Conservation (phyloP, 2,888 invertebrate species). For the Oeneis ivallda region DNA sequence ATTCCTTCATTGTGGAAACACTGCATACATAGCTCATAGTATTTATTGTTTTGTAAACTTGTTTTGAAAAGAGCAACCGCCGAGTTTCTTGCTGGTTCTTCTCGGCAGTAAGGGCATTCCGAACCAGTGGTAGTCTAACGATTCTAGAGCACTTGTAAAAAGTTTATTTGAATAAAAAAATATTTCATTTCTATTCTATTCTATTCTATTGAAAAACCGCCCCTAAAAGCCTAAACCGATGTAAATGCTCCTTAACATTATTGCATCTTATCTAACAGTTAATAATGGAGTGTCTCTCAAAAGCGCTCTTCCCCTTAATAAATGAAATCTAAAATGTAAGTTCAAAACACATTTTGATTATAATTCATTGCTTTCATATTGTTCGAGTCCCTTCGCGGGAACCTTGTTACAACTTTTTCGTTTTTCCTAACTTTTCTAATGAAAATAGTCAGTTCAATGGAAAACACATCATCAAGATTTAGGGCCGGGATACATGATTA, state of each 20-base stretch:
- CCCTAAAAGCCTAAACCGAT: background rate
- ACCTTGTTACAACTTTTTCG: conserved; percentile 17
- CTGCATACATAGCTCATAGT: too few species aligned
- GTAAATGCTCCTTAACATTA: conserved; percentile 16
- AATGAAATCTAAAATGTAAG: conserved; percentile 20
- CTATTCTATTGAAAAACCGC: too few species aligned
- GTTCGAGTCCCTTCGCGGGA: conserved; percentile 13
- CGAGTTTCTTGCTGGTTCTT: too few species aligned
- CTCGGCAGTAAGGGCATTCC: too few species aligned
- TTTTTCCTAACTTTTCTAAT: conserved; percentile 17
- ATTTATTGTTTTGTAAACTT: too few species aligned
- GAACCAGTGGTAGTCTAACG: too few species aligned
- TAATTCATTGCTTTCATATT: conserved; percentile 26
- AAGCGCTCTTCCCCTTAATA: conserved; percentile 16
- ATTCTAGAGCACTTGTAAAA: too few species aligned
- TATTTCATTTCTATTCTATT: too few species aligned
- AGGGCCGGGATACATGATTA: background rate
- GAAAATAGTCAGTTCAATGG: background rate
- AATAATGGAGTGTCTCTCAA: conserved; percentile 25
- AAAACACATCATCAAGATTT: background rate
- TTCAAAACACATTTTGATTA: conserved; percentile 29
- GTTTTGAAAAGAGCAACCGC: too few species aligned
- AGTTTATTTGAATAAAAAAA: too few species aligned
- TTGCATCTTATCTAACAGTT: conserved; percentile 23
- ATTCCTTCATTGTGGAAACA: too few species aligned